phyloP scores from a whole-genome alignment of 2,888 invertebrate species.

The Meandrusa payeni region DNA sequence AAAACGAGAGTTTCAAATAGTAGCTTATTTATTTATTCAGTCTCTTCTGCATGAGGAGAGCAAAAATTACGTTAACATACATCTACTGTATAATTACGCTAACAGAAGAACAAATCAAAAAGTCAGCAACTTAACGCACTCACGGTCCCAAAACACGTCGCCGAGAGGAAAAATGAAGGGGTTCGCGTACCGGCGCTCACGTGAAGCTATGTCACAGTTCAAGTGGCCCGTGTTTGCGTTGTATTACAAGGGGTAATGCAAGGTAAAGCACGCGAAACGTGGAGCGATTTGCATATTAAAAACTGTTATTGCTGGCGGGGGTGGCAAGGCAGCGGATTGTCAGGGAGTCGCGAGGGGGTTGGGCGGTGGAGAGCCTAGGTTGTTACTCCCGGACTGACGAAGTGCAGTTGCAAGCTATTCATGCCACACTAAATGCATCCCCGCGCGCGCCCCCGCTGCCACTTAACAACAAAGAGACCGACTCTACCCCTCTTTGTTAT shows the following conservation, averaged over 20 bases:
- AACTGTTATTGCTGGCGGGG: constrained; percentile 38
- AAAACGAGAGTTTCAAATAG: too few species aligned
- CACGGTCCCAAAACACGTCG: not conserved
- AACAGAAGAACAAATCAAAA: too few species aligned
- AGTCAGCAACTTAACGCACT: not conserved
- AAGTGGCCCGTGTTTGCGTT: constrained; percentile 24
- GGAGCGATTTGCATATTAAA: constrained; percentile 25
- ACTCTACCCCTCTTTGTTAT: constrained; percentile 74
- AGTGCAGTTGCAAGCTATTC: constrained; percentile 77
- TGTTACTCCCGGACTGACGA: constrained; percentile 75
- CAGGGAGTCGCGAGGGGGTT: constrained; percentile 37
- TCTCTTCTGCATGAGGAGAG: too few species aligned
- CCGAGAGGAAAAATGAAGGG: constrained; percentile 2
- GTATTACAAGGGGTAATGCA: constrained; percentile 25
- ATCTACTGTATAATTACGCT: too few species aligned
- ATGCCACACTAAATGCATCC: constrained; percentile 70
- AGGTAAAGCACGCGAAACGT: constrained; percentile 23
- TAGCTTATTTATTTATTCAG: too few species aligned
- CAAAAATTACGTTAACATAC: too few species aligned
- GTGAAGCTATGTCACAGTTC: constrained; percentile 18
- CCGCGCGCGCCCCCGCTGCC: constrained; percentile 52
- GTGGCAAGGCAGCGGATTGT: constrained; percentile 42
- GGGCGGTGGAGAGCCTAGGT: constrained; percentile 60
- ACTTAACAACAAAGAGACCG: constrained; percentile 78
- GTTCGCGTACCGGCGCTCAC: not conserved